Evolutionary conservation across 1,140 invertebrate genomes (phyloP), one percentile per base, ranked within the genome.

Genomic region (Panagrolaimus sp.): DNA sequence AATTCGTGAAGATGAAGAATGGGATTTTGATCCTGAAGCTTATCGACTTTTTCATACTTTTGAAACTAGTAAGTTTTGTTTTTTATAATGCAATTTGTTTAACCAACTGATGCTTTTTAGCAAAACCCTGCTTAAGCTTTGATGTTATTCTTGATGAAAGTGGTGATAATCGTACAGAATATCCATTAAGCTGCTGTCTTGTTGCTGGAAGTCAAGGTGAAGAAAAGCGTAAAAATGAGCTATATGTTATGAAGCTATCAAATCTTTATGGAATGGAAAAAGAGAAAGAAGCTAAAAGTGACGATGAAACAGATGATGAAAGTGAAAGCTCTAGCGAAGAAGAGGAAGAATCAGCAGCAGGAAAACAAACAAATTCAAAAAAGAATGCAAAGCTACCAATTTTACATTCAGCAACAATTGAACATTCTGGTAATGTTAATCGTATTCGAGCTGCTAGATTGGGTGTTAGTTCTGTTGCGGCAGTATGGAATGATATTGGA

Each of bases 21-120:
- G 79, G 68, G 77, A 68, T 9, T 76, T 79, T 65, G 74, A 76
- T 57, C 71, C 77, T 4, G 71, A 79, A 25, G 74, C 74, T 16
- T 76, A 76, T 47, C 67, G 63, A 25, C 38, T 76, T 42, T 79
- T 79, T 44, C 77, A 76, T 46, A 76, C 77, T 11, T 76, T 76
- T 48, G 74, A 74, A 20, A 76, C 77, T 43, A 65, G 74, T 76
- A 14, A 31, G 23, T 63, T n/a, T n/a, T 42, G 16, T 31, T 45
- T 9, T 9, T 66, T 4, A 8, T 31, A 14, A 3, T 13, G 13
- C 14, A 7, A 14, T 3, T 9, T 31, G 0, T 9, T 48, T 69
- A 44, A 20, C 31, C 1, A 67, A 20, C 13, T n/a, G 27, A 16
- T 1, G 16, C 66, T 44, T 69, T 77, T 63, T 42, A 76, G 74